These are phyloP conservation scores for Cantharis rustica DNA, from an alignment of 2,888 invertebrate genomes.

Conservation along the genomic window DNA sequence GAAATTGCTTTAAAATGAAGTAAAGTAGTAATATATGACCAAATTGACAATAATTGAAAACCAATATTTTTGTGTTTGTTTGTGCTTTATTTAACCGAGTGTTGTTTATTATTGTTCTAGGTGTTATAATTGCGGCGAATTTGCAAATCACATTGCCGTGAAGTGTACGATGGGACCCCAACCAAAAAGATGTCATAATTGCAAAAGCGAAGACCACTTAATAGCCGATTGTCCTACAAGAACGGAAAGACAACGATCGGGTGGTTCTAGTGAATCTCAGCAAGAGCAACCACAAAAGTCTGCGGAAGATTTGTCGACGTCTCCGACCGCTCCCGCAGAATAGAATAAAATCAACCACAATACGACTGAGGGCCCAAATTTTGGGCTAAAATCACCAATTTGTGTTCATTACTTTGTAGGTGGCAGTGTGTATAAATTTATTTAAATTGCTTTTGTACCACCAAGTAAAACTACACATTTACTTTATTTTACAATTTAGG, in stretches of 20 bases:
- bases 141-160: conserved; percentile 90
- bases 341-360: conserved; percentile 11
- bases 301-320: conserved; percentile 22
- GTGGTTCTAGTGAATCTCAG: conserved; percentile 28
- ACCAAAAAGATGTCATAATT: conserved; percentile 89
- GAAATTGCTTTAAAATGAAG: neutral
- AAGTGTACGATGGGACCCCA: conserved; percentile 87
- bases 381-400: conserved; percentile 26
- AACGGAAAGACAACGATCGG: conserved; percentile 41
- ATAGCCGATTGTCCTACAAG: conserved; percentile 85
- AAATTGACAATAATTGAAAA: neutral
- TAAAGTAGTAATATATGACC: neutral
- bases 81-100: neutral
- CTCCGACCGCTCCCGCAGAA: conserved; percentile 35
- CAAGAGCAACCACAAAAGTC: conserved; percentile 38
- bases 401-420: conserved; percentile 30
- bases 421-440: conserved; percentile 18
- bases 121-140: conserved; percentile 93
- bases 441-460: neutral
- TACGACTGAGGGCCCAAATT: conserved; percentile 16
- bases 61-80: neutral
- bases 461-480: neutral
- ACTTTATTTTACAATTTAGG: conserved; percentile 1
- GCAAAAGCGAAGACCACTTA: conserved; percentile 86
- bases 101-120: conserved; percentile 53